Base-by-base conservation (phyloP, 2,113 vertebrate genomes). In the Rynchops niger region DNA sequence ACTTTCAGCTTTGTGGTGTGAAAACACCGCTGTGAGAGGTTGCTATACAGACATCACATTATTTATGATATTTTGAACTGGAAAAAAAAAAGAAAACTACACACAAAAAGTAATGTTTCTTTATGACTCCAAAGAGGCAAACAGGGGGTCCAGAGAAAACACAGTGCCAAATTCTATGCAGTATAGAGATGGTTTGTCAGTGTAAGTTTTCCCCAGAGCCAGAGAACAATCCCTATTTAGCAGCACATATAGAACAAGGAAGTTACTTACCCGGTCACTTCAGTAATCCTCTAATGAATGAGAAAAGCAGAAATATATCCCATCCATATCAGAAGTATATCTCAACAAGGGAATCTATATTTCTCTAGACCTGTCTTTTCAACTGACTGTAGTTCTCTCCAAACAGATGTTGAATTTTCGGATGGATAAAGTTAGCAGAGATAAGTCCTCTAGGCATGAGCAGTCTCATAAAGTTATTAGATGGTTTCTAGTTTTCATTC, bases 181-280 rank as follows among this genome's bases (percentile, higher is more conserved):
- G 22, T 30, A 22, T 8, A 66, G 30, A 70, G 25, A 32, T 50
- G 21, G 2, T 2, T 76, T 69, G 3, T 36, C 30, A 30, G 30
- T 29, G 8, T 13, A 61, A 53, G 69, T 53, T 58, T 43, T 10
- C 16, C 40, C 69, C 45, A 42, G 30, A 93, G 21, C 2, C 25
- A 72, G 43, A 88, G 18, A 77, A 70, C 4, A 32, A n/a, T 29
- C 19, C 19, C 15, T 77, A 9, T 70, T 66, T 73, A 66, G 10
- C 34, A 80, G 9, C 13, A 62, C 12, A 58, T 30, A 47, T 22
- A 61, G 29, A 84, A 47, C 10, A 80, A 83, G 11, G 30, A 74
- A 55, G 3, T 30, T 30, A 65, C 11, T 83, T 72, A n/a, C 9
- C 8, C 0, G 0, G 3, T 52, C 38, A 29, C 18, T 47, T 69